Base-by-base conservation (phyloP, 2,797 vertebrate genomes). In the Lagodon rhomboides region DNA sequence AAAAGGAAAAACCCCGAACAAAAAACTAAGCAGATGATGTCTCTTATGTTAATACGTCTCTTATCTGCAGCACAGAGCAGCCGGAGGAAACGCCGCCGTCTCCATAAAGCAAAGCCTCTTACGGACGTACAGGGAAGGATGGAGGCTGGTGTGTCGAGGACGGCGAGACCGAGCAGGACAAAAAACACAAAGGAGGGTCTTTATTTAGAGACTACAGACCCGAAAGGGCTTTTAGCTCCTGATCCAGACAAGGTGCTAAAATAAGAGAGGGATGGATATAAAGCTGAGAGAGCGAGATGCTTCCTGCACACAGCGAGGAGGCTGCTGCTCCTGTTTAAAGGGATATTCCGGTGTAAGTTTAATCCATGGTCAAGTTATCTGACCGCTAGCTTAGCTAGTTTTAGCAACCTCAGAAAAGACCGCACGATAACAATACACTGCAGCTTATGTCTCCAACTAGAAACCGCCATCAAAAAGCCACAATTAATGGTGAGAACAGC, bases 21-120 rank as follows among this genome's bases (percentile, higher is more conserved):
- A 1, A 34, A 34, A 34, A 34, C n/a, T 34, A 0, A 34, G 7
- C 66, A 66, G 76, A 53, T 49, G 18, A 47, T 59, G 41, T 49
- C 25, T 58, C 12, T 25, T 0, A 1, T 55, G 61, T 20, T 78
- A 78, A 72, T 6, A 20, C 59, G 2, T 46, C n/a, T 43, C 22
- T 12, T 60, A 25, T 72, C 77, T 44, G 2, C 68, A 77, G 15
- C 46, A 38, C 51, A 23, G 64, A 34, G 12, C 54, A 62, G 43
- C 25, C 23, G 9, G 8, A 58, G 59, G 59, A 77, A 64, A 73
- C 49, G 4, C 55, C 10, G 73, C 65, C 25, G 70, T 69, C 34
- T 22, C 25, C 50, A 87, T 49, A 67, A 16, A 73, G 50, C 49
- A 78, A 83, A 86, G 79, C 76, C 2, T 75, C 84, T 84, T 7